Percentiles rank a stretch among this genome's conserved stretches.
Evolutionary conservation across 92 coral and sea anemone species (phyloP).

Genomic region (Parazoanthus swiftii): DNA sequence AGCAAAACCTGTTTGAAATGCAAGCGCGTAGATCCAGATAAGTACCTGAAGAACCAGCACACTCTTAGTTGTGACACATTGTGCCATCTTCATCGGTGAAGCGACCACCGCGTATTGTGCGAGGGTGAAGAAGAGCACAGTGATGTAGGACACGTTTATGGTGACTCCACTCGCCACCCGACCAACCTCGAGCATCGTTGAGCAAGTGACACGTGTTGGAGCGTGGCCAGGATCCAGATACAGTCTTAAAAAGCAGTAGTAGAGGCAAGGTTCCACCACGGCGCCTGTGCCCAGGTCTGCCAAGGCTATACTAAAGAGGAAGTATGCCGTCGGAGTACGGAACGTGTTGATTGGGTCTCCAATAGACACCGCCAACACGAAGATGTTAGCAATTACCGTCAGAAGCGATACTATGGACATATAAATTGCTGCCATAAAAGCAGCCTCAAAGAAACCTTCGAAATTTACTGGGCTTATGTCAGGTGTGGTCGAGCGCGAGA

Average conservation of each 20-base stretch:
- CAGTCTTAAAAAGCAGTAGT: conserved; percentile 3
- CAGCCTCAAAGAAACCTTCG: not conserved
- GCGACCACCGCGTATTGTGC: conserved; percentile 9
- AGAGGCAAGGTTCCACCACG: conserved; percentile 17
- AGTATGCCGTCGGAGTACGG: conserved; percentile 19
- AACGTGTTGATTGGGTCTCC: conserved; percentile 4
- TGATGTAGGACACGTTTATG: not conserved
- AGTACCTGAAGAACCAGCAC: not conserved
- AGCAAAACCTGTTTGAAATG: not conserved
- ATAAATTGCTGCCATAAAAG: not conserved
- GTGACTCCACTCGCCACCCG: not conserved
- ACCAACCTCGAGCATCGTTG: not conserved
- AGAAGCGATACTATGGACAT: not conserved
- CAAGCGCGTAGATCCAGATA: not conserved
- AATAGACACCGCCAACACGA: not conserved
- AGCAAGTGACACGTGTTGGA: not conserved
- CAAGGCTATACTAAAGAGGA: not conserved
- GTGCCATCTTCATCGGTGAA: not conserved
- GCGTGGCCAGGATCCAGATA: not conserved
- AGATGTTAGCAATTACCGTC: not conserved
- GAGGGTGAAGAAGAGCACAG: not conserved
- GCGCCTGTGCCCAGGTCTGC: conserved; percentile 6
- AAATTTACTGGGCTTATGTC: not conserved
- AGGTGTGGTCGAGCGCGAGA: not conserved
- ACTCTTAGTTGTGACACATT: not conserved